Evolutionary conservation across 2,797 vertebrate species (phyloP).

Genomic region (Oryzias dopingdopingensis): DNA sequence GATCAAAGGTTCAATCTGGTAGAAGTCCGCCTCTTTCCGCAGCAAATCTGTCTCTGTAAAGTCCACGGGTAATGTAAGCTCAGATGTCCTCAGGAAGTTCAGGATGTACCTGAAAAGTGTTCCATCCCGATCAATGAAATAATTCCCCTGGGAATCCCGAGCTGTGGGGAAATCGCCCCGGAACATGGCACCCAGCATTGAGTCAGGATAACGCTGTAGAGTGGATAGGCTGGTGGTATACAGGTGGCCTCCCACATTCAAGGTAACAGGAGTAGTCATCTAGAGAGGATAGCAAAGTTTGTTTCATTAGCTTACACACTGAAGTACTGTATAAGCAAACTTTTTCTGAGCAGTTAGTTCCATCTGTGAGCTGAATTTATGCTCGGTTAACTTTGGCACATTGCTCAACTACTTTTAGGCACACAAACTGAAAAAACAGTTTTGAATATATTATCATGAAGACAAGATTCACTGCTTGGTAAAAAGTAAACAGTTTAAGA

Average conservation of each 20-base stretch:
- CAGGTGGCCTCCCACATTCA: constrained; percentile 96
- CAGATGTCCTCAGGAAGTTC: constrained; percentile 97
- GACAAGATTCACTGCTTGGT: too few species aligned
- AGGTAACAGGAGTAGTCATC: constrained; percentile 96
- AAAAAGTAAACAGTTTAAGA: too few species aligned
- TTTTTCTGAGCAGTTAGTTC: neutral
- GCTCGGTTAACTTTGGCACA: too few species aligned
- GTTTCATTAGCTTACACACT: neutral
- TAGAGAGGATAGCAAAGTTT: constrained; percentile 47
- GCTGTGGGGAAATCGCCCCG: constrained; percentile 95
- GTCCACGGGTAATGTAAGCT: constrained; percentile 92
- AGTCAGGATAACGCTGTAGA: constrained; percentile 94
- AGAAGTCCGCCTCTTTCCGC: constrained; percentile 97
- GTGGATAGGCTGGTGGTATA: constrained; percentile 97
- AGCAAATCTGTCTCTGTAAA: constrained; percentile 96
- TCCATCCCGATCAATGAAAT: constrained; percentile 97
- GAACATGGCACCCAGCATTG: constrained; percentile 99
- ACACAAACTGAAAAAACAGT: too few species aligned
- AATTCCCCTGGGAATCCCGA: constrained; percentile 93
- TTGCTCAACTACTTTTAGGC: too few species aligned
- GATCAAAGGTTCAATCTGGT: constrained; percentile 96
- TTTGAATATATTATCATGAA: too few species aligned
- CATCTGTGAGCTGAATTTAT: neutral
- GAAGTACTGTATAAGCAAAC: neutral
- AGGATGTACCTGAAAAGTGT: constrained; percentile 96